A percentile compares a stretch with the other conserved stretches of the same genome.
Conservation (phyloP, 2,113 vertebrate species). For the Ginglymostoma cirratum region DNA sequence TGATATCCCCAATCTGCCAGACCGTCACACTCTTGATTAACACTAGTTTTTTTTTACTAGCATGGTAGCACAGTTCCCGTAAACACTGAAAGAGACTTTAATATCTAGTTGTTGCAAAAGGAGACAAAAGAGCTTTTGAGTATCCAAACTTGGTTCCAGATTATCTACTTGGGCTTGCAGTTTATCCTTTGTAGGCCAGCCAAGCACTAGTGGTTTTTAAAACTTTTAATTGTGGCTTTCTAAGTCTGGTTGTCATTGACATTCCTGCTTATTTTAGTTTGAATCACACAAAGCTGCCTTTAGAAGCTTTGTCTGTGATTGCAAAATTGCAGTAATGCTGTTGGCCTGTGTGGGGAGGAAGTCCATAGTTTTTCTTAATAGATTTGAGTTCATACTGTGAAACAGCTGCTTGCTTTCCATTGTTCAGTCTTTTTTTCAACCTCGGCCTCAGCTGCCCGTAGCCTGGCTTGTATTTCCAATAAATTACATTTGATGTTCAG, state of each 20-base stretch:
- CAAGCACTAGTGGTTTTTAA: constrained; percentile 13
- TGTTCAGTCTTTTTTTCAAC: not conserved
- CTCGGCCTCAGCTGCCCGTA: not conserved
- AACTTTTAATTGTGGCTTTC: constrained; percentile 31
- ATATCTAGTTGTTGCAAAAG: constrained; percentile 5
- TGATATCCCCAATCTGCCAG: not conserved
- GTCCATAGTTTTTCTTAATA: constrained; percentile 21
- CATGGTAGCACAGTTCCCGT: not conserved
- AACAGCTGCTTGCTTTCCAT: constrained; percentile 31
- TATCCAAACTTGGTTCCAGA: constrained; percentile 25
- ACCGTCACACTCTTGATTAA: not conserved
- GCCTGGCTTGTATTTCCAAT: not conserved
- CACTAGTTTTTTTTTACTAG: not conserved
- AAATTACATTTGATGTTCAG: constrained; percentile 18
- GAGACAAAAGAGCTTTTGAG: constrained; percentile 24
- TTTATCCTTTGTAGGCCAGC: constrained; percentile 16
- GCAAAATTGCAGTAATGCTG: constrained; percentile 33
- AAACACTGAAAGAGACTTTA: not conserved
- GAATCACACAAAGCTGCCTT: constrained; percentile 27
- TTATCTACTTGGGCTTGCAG: not conserved
- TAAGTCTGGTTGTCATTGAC: constrained; percentile 32
- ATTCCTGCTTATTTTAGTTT: constrained; percentile 34
- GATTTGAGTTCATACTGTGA: constrained; percentile 22
- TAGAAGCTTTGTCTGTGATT: not conserved
- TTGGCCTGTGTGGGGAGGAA: constrained; percentile 30